Conservation (phyloP, 53 echinoderm and acorn worm genomes). For the Luidia sarsii region DNA sequence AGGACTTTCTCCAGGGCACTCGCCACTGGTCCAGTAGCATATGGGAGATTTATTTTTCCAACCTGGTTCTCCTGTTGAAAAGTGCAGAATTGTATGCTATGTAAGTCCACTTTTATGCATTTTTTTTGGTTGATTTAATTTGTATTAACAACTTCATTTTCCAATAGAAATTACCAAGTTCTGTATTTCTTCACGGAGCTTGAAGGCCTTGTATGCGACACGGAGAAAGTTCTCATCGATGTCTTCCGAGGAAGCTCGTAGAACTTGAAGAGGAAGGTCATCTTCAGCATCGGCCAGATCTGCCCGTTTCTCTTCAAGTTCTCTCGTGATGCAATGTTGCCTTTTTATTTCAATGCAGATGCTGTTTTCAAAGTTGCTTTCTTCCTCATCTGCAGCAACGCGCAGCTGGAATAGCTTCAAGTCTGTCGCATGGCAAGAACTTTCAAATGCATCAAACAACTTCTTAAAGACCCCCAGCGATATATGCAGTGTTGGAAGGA, state of each 20-base stretch:
- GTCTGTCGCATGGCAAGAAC: slow-evolving; percentile 13
- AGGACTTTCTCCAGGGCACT: slow-evolving; percentile 18
- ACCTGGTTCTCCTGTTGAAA: neutral
- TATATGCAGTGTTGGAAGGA: slow-evolving; percentile 27
- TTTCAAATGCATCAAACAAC: slow-evolving; percentile 30
- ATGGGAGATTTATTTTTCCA: neutral
- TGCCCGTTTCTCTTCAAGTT: slow-evolving; percentile 7
- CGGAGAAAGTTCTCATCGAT: neutral
- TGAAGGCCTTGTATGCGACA: neutral
- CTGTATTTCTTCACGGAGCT: neutral
- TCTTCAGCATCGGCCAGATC: neutral
- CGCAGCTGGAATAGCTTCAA: neutral
- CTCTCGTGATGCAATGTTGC: neutral
- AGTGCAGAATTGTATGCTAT: neutral
- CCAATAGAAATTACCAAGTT: neutral
- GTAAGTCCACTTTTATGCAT: neutral
- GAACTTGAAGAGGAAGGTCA: slow-evolving; percentile 1
- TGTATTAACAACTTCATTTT: neutral
- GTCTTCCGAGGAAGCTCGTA: neutral
- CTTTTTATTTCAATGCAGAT: slow-evolving; percentile 8
- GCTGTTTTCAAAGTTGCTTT: slow-evolving; percentile 1
- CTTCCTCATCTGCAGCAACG: slow-evolving; percentile 5
- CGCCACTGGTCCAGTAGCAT: slow-evolving; percentile 28
- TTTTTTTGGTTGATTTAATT: neutral
- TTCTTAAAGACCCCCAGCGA: slow-evolving; percentile 47